Evolutionary conservation across 2,113 vertebrate genomes (phyloP).

Genomic region (Grus americana): DNA sequence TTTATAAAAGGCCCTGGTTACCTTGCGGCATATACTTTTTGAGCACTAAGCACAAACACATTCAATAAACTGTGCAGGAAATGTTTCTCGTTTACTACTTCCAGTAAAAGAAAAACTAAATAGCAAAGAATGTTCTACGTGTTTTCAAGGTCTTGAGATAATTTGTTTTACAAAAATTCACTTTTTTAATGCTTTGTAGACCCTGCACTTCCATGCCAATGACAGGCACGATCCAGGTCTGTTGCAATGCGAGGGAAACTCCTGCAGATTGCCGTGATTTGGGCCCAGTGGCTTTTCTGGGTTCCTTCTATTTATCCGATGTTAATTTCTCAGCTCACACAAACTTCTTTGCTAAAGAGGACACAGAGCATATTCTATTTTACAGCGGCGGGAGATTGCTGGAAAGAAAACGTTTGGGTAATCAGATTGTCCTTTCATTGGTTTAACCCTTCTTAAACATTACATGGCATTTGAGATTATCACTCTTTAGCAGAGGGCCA

Average conservation of each 20-base stretch:
- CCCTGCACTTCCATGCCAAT: neutral
- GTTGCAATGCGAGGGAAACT: neutral
- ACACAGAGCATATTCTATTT: neutral
- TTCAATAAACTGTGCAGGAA: neutral
- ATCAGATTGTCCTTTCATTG: neutral
- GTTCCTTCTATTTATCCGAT: neutral
- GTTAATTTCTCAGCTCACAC: neutral
- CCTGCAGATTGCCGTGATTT: neutral
- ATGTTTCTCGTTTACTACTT: conserved; percentile 32
- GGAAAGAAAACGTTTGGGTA: neutral
- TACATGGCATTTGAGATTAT: neutral
- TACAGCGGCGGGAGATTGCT: neutral
- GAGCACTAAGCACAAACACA: conserved; percentile 14
- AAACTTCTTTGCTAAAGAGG: neutral
- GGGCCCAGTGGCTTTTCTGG: neutral
- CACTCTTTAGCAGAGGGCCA: neutral
- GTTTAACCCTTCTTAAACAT: neutral
- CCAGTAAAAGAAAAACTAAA: neutral
- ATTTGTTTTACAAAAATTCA: conserved; percentile 17
- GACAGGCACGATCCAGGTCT: neutral
- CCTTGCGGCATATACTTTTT: neutral
- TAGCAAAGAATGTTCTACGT: neutral
- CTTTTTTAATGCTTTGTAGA: neutral
- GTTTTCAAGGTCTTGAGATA: conserved; percentile 31
- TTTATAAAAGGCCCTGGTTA: conserved; percentile 7